A percentile compares a stretch with the other conserved stretches of the same genome.
phyloP scores from a whole-genome alignment of 2,888 invertebrate species.

The Timema podura region DNA sequence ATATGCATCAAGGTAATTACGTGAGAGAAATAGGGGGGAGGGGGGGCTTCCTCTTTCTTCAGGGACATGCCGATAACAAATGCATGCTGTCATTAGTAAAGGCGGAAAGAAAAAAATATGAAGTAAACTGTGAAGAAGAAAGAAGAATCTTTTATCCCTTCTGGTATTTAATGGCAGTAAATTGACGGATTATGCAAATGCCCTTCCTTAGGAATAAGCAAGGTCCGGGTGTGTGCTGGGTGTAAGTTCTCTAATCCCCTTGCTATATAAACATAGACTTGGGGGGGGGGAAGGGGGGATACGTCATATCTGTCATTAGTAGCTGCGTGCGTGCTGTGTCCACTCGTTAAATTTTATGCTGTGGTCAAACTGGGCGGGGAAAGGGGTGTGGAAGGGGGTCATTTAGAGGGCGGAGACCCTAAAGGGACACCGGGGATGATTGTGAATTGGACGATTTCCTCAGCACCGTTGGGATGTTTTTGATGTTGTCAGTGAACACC shows the following conservation, averaged over 20 bases:
- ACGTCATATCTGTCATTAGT: background rate
- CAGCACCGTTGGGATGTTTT: too few species aligned
- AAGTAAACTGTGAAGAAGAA: background rate
- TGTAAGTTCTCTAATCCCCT: background rate
- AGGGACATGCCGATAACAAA: conserved; percentile 4
- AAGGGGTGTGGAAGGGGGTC: too few species aligned
- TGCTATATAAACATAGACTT: conserved; percentile 1
- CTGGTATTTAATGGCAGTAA: conserved; percentile 8
- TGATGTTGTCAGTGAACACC: too few species aligned
- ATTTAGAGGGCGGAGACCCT: too few species aligned
- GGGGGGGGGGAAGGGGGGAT: too few species aligned
- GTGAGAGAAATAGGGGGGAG: background rate
- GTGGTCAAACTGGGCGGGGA: background rate
- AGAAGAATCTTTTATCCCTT: background rate
- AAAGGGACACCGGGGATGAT: too few species aligned
- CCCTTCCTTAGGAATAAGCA: too few species aligned
- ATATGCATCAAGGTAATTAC: conserved; percentile 1
- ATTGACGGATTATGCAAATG: conserved; percentile 13
- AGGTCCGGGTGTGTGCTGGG: background rate
- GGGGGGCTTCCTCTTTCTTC: too few species aligned
- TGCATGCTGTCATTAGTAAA: conserved; percentile 5
- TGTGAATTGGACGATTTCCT: too few species aligned
- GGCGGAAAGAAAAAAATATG: background rate
- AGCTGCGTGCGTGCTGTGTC: conserved; percentile 1
- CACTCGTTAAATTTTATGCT: conserved; percentile 9